Evolutionary conservation across 2,113 vertebrate genomes (phyloP).

Genomic region (Glareola pratincola): DNA sequence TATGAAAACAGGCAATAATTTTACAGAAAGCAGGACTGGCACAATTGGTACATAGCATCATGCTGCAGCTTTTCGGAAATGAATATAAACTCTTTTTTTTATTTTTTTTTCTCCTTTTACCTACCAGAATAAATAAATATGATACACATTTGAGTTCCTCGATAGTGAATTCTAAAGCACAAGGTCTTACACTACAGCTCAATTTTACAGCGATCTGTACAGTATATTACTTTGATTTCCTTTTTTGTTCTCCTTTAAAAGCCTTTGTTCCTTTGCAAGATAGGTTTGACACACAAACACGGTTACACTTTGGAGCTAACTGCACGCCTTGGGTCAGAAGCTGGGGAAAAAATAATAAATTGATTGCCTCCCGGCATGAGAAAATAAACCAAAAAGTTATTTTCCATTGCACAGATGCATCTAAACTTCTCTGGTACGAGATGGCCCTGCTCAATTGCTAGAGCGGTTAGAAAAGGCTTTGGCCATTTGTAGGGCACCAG

Average conservation of each 20-base stretch:
- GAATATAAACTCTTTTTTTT: constrained; percentile 55
- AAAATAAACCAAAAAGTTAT: constrained; percentile 19
- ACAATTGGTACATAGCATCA: constrained; percentile 67
- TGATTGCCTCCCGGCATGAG: not conserved
- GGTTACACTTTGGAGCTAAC: not conserved
- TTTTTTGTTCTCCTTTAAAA: constrained; percentile 45
- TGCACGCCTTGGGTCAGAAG: constrained; percentile 29
- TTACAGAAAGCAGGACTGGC: constrained; percentile 75
- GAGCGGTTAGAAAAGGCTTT: not conserved
- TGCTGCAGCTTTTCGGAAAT: constrained; percentile 68
- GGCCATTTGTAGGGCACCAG: not conserved
- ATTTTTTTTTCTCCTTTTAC: constrained; percentile 47
- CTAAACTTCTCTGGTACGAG: not conserved
- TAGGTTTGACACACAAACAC: constrained; percentile 46
- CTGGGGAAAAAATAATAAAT: not conserved
- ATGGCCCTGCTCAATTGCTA: not conserved
- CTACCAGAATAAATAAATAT: constrained; percentile 83
- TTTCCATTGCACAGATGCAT: not conserved
- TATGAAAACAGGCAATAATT: constrained; percentile 77
- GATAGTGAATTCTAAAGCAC: constrained; percentile 73
- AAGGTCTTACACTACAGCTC: constrained; percentile 74
- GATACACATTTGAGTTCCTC: constrained; percentile 69
- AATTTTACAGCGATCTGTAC: constrained; percentile 70
- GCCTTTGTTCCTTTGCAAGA: constrained; percentile 58
- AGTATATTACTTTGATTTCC: constrained; percentile 46